A percentile compares a stretch with the other conserved stretches of the same genome.
Conservation (phyloP, 2,113 vertebrate species). For the Periophthalmus modestus region DNA sequence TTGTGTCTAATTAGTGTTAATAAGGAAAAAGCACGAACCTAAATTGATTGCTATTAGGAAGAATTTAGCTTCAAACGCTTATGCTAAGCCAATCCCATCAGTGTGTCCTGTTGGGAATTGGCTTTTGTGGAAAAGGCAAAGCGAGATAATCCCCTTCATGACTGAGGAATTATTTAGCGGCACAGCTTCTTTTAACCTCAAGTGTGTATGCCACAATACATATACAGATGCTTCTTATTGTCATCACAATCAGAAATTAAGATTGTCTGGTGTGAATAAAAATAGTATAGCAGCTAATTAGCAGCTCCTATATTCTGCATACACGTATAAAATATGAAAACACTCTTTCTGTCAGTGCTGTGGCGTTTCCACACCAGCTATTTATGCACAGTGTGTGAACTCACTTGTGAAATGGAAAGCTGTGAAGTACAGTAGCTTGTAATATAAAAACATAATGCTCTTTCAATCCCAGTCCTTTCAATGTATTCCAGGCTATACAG, state of each 20-base stretch:
- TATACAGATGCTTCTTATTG: not conserved
- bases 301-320: conserved; percentile 25
- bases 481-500: conserved; percentile 26
- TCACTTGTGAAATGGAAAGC: conserved; percentile 30
- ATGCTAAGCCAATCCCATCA: conserved; percentile 5
- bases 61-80: not conserved
- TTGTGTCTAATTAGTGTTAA: conserved; percentile 55
- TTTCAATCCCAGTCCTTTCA: conserved; percentile 6
- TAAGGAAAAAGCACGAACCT: not conserved
- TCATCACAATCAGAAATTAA: not conserved
- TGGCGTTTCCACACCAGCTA: conserved; percentile 45
- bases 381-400: conserved; percentile 43
- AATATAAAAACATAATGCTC: conserved; percentile 33
- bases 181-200: conserved; percentile 16
- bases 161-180: conserved; percentile 48
- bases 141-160: conserved; percentile 36
- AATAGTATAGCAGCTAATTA: conserved; percentile 49
- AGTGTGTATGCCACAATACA: conserved; percentile 11
- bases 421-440: conserved; percentile 18
- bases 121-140: conserved; percentile 28
- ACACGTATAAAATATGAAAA: conserved; percentile 6
- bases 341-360: conserved; percentile 30
- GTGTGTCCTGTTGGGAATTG: conserved; percentile 11
- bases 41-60: conserved; percentile 3
- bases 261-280: not conserved